These are phyloP conservation scores for Ochropacha duplaris DNA, from an alignment of 2,888 invertebrate genomes.

Conservation along the genomic window DNA sequence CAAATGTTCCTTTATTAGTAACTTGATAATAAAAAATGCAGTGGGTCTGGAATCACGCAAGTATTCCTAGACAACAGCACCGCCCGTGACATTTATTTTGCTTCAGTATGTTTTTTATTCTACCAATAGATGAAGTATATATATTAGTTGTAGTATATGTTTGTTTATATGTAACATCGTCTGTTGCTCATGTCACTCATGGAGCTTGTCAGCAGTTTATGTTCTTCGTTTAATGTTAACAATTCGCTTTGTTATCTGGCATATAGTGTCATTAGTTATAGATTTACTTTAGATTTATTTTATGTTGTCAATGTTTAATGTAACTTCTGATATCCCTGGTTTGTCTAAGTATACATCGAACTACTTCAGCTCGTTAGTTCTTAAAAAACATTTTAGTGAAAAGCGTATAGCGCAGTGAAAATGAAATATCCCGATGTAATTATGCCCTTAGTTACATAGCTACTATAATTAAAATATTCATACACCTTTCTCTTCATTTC, in stretches of 20 bases:
- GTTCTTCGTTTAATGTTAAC: neutral
- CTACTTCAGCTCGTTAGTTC: no score
- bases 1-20: no score
- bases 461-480: no score
- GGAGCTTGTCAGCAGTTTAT: neutral
- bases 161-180: neutral
- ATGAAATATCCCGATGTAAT: no score
- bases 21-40: neutral
- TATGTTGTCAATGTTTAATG: neutral
- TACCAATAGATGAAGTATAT: neutral
- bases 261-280: neutral
- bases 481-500: no score
- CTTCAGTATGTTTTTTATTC: neutral
- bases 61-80: neutral
- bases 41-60: neutral
- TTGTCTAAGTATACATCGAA: no score
- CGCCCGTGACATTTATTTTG: neutral
- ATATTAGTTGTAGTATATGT: neutral
- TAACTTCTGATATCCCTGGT: no score
- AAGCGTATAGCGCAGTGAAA: no score
- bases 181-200: neutral
- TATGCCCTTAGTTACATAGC: no score
- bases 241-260: neutral
- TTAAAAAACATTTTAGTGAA: no score
- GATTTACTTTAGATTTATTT: neutral